Base-by-base conservation (phyloP, 2,797 vertebrate species). In the Melanotaenia parkinsoni region DNA sequence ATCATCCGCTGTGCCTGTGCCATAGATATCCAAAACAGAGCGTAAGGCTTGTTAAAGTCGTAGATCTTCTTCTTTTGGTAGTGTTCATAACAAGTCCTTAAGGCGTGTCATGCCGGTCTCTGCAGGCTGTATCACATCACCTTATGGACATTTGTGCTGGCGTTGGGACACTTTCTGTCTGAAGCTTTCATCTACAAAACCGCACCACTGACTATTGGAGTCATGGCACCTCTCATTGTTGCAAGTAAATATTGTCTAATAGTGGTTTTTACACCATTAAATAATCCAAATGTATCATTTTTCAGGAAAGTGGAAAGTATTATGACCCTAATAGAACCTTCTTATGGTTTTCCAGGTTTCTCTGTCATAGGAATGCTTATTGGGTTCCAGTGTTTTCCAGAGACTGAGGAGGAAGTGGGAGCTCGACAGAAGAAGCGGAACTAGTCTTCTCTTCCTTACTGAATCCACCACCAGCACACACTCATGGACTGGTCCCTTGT, bases 151-250 rank as follows among this genome's bases (percentile, higher is more conserved):
- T 99, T 99, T 93, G 89, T 98, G 70, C 88, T 99, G 83, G 98
- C 97, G 16, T 81, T 99, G 71, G 95, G 95, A 6, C 97, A 99
- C 88, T 99, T 99, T 84, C 87, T 99, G 62, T 96, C 97, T 0
- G 98, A 99, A 84, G 92, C 96, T 65, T 97, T 97, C 76, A 71
- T 99, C 76, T 99, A 96, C 64, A 96, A 94, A 91, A 99, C 97
- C 0, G 98, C 97, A 4, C 96, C 96, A 13, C 80, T 97, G 74
- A 98, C 97, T 0, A 94, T 97, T 10, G 97, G 97, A 20, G 91
- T 99, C 73, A 96, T 99, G 96, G 96, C 98, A 16, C 98, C 98
- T 4, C 95, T 99, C 56, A 95, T 98, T 84, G 97, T 99, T 65
- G 97, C 98, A 88, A 96, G 98, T 99, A 92, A 96, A 97, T 94